Evolutionary conservation across 30 jellyfish, hydroid and myxozoan species (phyloP).

Genomic region (Cassiopea xamachana): DNA sequence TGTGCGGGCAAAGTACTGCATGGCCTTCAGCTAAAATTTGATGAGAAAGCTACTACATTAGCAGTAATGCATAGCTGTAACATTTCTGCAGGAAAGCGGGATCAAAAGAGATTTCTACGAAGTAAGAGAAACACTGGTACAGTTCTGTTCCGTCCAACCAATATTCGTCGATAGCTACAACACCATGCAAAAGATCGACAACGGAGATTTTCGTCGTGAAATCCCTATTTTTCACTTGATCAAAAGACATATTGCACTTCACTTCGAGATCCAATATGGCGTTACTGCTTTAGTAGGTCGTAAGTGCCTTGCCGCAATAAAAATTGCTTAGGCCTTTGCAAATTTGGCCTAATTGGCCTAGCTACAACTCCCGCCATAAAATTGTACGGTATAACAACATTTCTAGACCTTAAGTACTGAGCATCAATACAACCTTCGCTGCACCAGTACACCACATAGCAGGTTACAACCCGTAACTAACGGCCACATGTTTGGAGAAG

Average conservation of each 20-base stretch:
- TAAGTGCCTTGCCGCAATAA: not conserved
- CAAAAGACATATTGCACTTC: no score
- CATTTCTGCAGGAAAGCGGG: no score
- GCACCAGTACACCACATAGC: not conserved
- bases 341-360: slow-evolving; percentile 36
- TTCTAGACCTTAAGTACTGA: not conserved
- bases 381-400: not conserved
- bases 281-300: not conserved
- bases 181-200: not conserved
- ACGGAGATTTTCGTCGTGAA: not conserved
- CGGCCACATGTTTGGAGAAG: slow-evolving; percentile 17
- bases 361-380: not conserved
- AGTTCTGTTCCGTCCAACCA: no score
- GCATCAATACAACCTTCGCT: not conserved
- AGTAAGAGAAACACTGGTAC: no score
- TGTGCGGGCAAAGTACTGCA: no score
- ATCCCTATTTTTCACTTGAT: no score
- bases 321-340: not conserved
- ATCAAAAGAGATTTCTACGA: no score
- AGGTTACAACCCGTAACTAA: slow-evolving; percentile 23
- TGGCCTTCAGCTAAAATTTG: no score
- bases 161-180: no score
- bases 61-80: no score
- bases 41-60: no score
- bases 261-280: not conserved